Base-by-base conservation (phyloP, 2,888 invertebrate genomes). In the Scaeva pyrastri region DNA sequence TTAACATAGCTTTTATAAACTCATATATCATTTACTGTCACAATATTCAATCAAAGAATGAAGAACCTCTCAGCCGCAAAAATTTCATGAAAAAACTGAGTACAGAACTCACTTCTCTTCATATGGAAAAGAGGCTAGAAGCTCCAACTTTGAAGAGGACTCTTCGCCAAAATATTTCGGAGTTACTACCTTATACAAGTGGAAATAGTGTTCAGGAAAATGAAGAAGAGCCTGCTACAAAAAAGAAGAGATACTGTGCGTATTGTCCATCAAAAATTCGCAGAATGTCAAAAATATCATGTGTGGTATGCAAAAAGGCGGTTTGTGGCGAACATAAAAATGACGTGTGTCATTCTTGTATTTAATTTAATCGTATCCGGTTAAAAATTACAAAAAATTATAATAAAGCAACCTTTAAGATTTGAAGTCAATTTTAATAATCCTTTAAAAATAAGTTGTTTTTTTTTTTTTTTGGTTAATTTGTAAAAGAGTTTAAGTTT, bases 81-180 rank as follows among this genome's bases (percentile, higher is more conserved):
- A 48, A 58, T 58, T 76, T 76, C 21, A 68, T 76, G 76, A 68
- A 76, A 77, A 45, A 50, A n/a, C n/a, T n/a, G n/a, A n/a, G n/a
- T n/a, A n/a, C n/a, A n/a, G n/a, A n/a, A n/a, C n/a, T n/a, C n/a
- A 41, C 64, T 26, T 45, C 31, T 31, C 23, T n/a, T 66, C 43
- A 43, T 66, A 45, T 52, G 52, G 52, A 52, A 52, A 23, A 12
- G 23, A 52, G 21, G 52, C 52, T 52, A 23, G 14, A 26, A 31
- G 16, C 68, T 55, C 56, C 56, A 58, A 75, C 45, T 73, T 73
- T 60, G 60, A 73, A 73, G 39, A 62, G 36, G 60, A 71, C 39
- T 52, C 50, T 73, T 62, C 60, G 60, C 6, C 62, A 74, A 74
- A 64, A 52, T 74, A 48, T 66, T 66, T 11, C 14, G 66, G 48